Percentiles rank a stretch among this genome's conserved stretches.
These are phyloP conservation scores for Caerostris darwini DNA, from an alignment of 1,140 invertebrate species.

Conservation along the genomic window DNA sequence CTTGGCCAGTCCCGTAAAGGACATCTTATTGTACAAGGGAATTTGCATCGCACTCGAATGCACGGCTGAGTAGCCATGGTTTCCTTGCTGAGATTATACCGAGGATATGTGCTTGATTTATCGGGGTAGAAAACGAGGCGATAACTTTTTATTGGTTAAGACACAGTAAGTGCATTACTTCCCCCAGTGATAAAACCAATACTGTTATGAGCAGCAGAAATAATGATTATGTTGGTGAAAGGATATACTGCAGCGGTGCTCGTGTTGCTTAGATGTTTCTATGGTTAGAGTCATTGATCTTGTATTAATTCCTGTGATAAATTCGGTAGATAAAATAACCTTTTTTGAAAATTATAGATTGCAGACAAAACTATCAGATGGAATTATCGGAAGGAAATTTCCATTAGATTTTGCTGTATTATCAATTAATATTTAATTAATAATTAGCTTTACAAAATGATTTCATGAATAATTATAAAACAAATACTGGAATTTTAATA, in stretches of 20 bases:
- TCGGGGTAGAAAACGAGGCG: background rate
- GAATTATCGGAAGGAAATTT: too few relatives aligned
- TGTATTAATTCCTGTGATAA: too few relatives aligned
- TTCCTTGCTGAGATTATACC: background rate
- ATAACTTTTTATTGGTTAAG: background rate
- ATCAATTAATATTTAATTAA: too few relatives aligned
- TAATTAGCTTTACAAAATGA: too few relatives aligned
- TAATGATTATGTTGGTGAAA: background rate
- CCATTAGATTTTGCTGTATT: too few relatives aligned
- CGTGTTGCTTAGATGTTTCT: background rate
- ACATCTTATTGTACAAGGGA: conserved; percentile 3
- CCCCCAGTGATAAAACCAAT: background rate
- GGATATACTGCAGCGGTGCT: background rate
- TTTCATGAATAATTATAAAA: too few relatives aligned
- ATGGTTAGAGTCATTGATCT: too few relatives aligned
- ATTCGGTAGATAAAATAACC: too few relatives aligned
- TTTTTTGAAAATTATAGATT: too few relatives aligned
- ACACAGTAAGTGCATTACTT: background rate
- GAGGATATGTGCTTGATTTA: background rate
- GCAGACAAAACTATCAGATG: too few relatives aligned
- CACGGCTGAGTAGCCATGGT: background rate
- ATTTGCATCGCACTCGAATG: conserved; percentile 15
- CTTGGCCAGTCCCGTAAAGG: background rate
- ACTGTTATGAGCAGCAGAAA: background rate
- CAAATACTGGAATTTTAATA: too few relatives aligned